A percentile compares a stretch with the other conserved stretches of the same genome.
Conservation (phyloP, 30 jellyfish, hydroid and myxozoan species). For the Catostylus mosaicus region DNA sequence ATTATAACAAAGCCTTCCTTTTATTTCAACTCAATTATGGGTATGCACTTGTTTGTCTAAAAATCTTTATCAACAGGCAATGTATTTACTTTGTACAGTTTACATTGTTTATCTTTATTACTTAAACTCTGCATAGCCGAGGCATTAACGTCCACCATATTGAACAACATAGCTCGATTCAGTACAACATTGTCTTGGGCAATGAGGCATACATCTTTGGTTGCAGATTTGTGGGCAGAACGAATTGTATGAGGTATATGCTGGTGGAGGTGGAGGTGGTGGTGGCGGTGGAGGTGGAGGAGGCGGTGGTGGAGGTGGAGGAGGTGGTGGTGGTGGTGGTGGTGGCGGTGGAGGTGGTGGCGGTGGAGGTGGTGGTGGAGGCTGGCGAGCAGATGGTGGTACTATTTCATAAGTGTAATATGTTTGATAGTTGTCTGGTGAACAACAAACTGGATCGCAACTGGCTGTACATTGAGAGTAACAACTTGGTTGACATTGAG, state of each 20-base stretch:
- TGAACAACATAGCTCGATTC: constrained; percentile 40
- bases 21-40: too few relatives aligned
- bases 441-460: constrained; percentile 94
- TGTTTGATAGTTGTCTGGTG: constrained; percentile 88
- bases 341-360: constrained; percentile 98
- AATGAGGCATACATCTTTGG: constrained; percentile 63
- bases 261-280: constrained; percentile 62
- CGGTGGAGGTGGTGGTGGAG: constrained; percentile 86
- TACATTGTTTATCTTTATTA: too few relatives aligned
- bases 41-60: too few relatives aligned
- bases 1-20: too few relatives aligned
- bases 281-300: constrained; percentile 62
- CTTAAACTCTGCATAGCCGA: too few relatives aligned
- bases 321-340: constrained; percentile 78
- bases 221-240: constrained; percentile 74
- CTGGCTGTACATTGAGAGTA: constrained; percentile 85
- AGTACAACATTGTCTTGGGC: constrained; percentile 83
- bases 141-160: constrained; percentile 44
- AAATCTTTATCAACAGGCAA: too few relatives aligned
- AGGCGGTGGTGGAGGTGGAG: constrained; percentile 90
- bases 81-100: too few relatives aligned
- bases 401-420: constrained; percentile 82
- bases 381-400: constrained; percentile 66
- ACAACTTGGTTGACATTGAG: constrained; percentile 90
- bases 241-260: constrained; percentile 35